Evolutionary conservation across 2,888 invertebrate species (phyloP), one percentile per base, ranked within the genome.

Genomic region (Cosmorhoe ocellata): DNA sequence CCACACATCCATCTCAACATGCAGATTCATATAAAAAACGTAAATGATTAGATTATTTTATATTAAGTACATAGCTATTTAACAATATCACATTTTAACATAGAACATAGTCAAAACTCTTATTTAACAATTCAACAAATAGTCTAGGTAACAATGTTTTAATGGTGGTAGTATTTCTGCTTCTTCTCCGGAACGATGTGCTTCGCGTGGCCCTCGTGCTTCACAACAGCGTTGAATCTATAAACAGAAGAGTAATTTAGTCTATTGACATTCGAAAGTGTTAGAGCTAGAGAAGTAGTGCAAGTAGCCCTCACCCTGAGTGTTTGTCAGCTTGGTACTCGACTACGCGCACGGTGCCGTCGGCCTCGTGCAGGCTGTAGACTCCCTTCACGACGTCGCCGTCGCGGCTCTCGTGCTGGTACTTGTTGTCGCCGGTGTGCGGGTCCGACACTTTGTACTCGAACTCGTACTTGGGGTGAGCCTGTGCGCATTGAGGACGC

Each of bases 361-460:
- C 65, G 32, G 62, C 78, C 62, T 89, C 85, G 59, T 88, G 83
- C 38, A 91, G 73, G 41, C 81, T 83, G 71, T 92, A 92, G 63
- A 88, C 88, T 59, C 92, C 92, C 68, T 92, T 91, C 50, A 92
- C 92, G 22, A 90, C 89, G 57, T 92, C 92, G 7, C 92, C 92
- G 37, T 92, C 92, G 26, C 91, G 85, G 26, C 75, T 78, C 67
- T 92, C 92, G 60, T 91, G 91, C 74, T 91, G 91, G 56, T 85
- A 85, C 71, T 92, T 91, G 76, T 91, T 89, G 80, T 92, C 92
- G 0, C 92, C 92, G 55, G 92, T 92, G 76, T 92, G 91, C 10
- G 91, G 91, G 69, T 92, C 92, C 61, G 91, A 87, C 39, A 92
- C 92, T 61, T 91, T 91, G 78, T 92, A 92, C 2, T 90, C 91